Evolutionary conservation across 2,797 vertebrate genomes (phyloP).

Genomic region (Phalanger gymnotis): DNA sequence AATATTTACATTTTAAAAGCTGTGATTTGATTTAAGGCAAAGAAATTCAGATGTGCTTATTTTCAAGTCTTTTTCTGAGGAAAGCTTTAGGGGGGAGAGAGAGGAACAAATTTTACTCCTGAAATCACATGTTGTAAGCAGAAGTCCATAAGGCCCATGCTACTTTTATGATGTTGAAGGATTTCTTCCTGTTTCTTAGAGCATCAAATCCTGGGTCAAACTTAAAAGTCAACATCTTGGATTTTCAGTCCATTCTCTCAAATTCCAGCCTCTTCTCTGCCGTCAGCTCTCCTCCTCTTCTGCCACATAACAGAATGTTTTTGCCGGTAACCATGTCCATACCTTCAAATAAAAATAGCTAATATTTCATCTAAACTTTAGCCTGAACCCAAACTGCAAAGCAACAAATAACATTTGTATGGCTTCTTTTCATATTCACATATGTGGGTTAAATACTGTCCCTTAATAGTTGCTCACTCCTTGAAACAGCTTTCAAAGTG

Average conservation of each 20-base stretch:
- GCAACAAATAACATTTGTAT: not conserved
- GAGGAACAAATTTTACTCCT: not conserved
- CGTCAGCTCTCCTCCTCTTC: not conserved
- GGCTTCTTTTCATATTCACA: not conserved
- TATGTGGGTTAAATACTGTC: not conserved
- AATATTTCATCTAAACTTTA: not conserved
- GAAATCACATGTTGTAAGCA: not conserved
- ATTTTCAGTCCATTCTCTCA: constrained; percentile 12
- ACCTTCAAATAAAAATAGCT: not conserved
- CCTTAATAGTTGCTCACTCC: not conserved
- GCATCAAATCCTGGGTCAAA: not conserved
- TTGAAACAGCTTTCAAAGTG: not conserved
- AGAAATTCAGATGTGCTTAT: not conserved
- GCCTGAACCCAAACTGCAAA: not conserved
- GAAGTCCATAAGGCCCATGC: not conserved
- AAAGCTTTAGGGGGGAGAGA: not conserved
- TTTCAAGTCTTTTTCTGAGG: not conserved
- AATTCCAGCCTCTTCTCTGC: not conserved
- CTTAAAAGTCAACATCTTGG: not conserved
- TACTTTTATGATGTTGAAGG: not conserved
- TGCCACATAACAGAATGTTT: not conserved
- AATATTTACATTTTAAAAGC: not conserved
- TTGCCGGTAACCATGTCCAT: not conserved
- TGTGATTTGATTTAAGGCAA: not conserved
- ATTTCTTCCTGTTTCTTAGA: not conserved